Conservation (phyloP, 2,113 vertebrate genomes). For the Morone saxatilis region DNA sequence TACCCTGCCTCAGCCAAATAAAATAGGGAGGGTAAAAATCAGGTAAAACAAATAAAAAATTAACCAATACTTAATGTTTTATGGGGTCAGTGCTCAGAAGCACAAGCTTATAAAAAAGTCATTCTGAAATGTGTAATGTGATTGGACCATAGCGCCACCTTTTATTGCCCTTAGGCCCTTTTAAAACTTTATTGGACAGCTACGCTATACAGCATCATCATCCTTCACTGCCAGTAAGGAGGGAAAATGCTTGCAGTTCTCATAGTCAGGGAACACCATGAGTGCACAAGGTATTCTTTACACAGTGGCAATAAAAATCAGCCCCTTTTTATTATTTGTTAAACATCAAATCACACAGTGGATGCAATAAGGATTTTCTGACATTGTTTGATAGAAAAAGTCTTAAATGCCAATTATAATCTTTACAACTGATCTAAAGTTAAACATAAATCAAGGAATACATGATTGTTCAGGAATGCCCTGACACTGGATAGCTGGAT, state of each 20-base stretch:
- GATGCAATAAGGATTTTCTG: background rate
- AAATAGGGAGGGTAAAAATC: constrained; percentile 29
- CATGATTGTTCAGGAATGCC: background rate
- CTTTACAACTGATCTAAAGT: background rate
- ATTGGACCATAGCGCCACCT: constrained; percentile 61
- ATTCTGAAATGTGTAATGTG: constrained; percentile 64
- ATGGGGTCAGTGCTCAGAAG: constrained; percentile 82
- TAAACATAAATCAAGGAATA: background rate
- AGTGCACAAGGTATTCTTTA: background rate
- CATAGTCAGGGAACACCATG: background rate
- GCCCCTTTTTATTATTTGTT: background rate
- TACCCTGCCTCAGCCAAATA: background rate
- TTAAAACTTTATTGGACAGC: constrained; percentile 80
- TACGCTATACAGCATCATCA: constrained; percentile 51
- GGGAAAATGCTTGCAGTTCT: constrained; percentile 12
- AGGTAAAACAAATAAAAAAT: constrained; percentile 76
- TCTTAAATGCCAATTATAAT: background rate
- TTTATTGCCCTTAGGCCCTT: constrained; percentile 65
- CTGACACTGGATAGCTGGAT: background rate
- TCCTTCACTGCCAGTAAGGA: background rate
- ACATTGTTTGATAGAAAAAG: background rate
- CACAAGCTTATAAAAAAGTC: constrained; percentile 58
- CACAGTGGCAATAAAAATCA: background rate
- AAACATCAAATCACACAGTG: constrained; percentile 10
- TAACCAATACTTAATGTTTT: constrained; percentile 79